Base-by-base conservation (phyloP, 2,113 vertebrate genomes). In the Macaca mulatta region DNA sequence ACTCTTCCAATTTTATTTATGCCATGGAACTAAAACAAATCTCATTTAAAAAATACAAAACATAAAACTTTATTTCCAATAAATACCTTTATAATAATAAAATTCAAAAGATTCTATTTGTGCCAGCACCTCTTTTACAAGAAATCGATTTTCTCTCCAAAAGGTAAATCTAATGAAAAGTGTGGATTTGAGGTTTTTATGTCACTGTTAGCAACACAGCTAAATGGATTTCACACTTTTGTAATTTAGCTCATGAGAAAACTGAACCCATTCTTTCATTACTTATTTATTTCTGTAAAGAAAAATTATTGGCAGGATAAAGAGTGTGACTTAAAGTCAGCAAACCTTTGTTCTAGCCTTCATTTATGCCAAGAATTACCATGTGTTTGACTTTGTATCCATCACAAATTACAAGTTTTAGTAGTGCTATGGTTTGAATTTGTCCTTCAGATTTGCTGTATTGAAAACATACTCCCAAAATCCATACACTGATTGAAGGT, bases 101-200 rank as follows among this genome's bases (percentile, higher is more conserved):
- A 89, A 74, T 85, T 74, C 17, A 75, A 87, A 92, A 82, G 20
- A 89, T 79, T 61, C 35, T 30, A 14, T 87, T 52, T 74, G 2
- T 69, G 45, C 32, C 79, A 59, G 59, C 3, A 69, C 10, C 10
- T 27, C 69, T 94, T 91, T 87, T 61, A 93, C 12, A 87, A 87
- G 10, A 77, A 94, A 87, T 16, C 22, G 45, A 96, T 79, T 94
- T 96, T 90, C 23, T 88, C 20, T 85, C 11, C 70, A 45, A 94
- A 82, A 77, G 67, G 30, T 72, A 88, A 96, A 70, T 95, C 43
- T 87, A 57, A 23, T 80, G 20, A 30, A 89, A 84, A 89, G 22
- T 87, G 20, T 90, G 64, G 16, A 75, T 50, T 77, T 93, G 85
- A 88, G 4, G 8, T 70, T 89, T 81, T 80, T 40, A 70, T 90